Evolutionary conservation across 2,113 vertebrate species (phyloP).

Genomic region (Sebastes fasciatus): DNA sequence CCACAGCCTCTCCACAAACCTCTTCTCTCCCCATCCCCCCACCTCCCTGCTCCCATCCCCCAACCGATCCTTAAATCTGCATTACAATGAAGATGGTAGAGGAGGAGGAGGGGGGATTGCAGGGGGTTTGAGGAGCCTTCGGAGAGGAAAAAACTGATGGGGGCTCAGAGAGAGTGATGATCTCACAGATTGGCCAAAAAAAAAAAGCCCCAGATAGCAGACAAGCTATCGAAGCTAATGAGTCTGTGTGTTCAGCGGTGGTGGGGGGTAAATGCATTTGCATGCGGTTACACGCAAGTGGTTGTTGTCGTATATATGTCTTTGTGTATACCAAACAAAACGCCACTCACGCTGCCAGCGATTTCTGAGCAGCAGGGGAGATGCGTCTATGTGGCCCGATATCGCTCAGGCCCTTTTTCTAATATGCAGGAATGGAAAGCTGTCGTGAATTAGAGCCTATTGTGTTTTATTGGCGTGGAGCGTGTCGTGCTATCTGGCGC

Average conservation of each 20-base stretch:
- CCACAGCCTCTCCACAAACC: constrained; percentile 58
- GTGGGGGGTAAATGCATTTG: constrained; percentile 45
- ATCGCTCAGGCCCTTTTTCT: constrained; percentile 10
- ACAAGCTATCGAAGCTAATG: constrained; percentile 63
- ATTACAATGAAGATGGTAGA: constrained; percentile 75
- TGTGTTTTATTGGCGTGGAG: constrained; percentile 36
- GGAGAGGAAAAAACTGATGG: constrained; percentile 11
- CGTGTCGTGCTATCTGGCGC: constrained; percentile 10
- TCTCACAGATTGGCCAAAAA: constrained; percentile 53
- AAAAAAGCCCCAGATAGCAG: constrained; percentile 2
- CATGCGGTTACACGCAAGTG: constrained; percentile 57
- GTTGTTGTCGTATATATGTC: constrained; percentile 50
- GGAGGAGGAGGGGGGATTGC: background rate
- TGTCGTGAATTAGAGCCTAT: constrained; percentile 28
- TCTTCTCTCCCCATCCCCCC: constrained; percentile 22
- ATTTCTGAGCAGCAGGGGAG: constrained; percentile 34
- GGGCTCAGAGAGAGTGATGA: constrained; percentile 66
- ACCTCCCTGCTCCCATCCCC: constrained; percentile 55
- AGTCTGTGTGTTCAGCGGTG: background rate
- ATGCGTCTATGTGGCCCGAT: background rate
- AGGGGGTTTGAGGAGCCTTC: constrained; percentile 32
- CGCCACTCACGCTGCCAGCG: constrained; percentile 24
- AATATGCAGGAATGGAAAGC: constrained; percentile 19
- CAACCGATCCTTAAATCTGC: constrained; percentile 69
- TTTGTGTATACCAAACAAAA: constrained; percentile 62